Conservation (phyloP, 1,140 invertebrate species). For the Scaptomyza montana region DNA sequence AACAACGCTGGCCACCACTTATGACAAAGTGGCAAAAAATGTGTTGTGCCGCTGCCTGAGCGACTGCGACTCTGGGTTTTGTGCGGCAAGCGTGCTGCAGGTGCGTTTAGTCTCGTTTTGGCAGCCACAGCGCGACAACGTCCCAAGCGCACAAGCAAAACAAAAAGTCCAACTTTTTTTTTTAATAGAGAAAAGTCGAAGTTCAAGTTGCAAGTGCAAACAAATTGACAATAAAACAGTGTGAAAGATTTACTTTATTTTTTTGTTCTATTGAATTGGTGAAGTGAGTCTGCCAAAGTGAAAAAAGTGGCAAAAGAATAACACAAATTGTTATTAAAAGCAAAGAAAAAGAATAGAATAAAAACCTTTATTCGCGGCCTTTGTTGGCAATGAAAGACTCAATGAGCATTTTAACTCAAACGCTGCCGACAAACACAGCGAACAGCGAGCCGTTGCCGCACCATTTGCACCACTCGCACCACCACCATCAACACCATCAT, state of each 20-base stretch:
- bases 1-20: conserved; percentile 26
- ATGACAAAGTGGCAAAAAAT: conserved; percentile 71
- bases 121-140: conserved; percentile 75
- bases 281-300: conserved; percentile 4
- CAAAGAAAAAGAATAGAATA: conserved; percentile 6
- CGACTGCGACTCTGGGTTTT: conserved; percentile 28
- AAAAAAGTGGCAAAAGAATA: background rate
- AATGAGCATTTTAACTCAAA: conserved; percentile 79
- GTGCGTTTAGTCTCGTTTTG: conserved; percentile 83
- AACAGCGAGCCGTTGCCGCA: conserved; percentile 47
- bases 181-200: conserved; percentile 1
- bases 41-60: conserved; percentile 37
- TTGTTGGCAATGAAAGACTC: conserved; percentile 77
- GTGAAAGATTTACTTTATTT: conserved; percentile 20
- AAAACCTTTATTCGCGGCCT: background rate
- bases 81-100: conserved; percentile 47
- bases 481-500: conserved; percentile 19
- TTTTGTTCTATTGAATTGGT: conserved; percentile 30
- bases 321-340: background rate
- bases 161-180: conserved; percentile 5
- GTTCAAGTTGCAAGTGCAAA: background rate
- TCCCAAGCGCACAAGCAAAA: conserved; percentile 38
- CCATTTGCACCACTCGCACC: conserved; percentile 17
- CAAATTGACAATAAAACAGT: background rate
- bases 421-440: conserved; percentile 54